phyloP scores from a whole-genome alignment of 2,113 vertebrate species.

The Otolemur garnettii region DNA sequence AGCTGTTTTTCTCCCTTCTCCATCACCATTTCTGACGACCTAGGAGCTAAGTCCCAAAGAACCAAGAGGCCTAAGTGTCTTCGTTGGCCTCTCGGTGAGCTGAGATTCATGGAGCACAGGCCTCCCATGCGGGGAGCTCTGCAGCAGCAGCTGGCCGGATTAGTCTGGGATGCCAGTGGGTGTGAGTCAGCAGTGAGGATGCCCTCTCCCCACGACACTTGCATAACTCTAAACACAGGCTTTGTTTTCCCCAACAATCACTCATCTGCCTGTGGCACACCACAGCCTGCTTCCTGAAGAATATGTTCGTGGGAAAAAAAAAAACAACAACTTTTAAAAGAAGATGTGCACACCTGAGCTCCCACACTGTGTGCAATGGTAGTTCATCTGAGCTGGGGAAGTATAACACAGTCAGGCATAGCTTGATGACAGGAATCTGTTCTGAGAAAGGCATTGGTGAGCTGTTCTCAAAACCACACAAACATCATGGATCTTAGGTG shows the following conservation, averaged over 20 bases:
- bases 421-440: background rate
- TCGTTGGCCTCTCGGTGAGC: background rate
- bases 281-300: slow-evolving; percentile 54
- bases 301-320: background rate
- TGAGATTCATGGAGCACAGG: background rate
- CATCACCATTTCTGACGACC: background rate
- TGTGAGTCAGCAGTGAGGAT: slow-evolving; percentile 26
- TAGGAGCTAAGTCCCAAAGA: background rate
- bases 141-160: background rate
- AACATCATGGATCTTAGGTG: background rate
- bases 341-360: background rate
- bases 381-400: background rate
- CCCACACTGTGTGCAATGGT: background rate
- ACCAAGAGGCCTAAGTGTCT: background rate
- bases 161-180: background rate
- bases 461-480: background rate
- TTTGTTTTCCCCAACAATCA: slow-evolving; percentile 46
- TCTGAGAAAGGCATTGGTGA: background rate
- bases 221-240: slow-evolving; percentile 32
- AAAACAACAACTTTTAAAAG: background rate
- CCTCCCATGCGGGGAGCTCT: background rate
- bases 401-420: background rate
- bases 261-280: slow-evolving; percentile 37
- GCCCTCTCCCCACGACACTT: background rate
- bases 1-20: background rate